Percentiles rank a stretch among this genome's conserved stretches.
Evolutionary conservation across 2,113 vertebrate species (phyloP).

Genomic region (Megaceryle torquata): DNA sequence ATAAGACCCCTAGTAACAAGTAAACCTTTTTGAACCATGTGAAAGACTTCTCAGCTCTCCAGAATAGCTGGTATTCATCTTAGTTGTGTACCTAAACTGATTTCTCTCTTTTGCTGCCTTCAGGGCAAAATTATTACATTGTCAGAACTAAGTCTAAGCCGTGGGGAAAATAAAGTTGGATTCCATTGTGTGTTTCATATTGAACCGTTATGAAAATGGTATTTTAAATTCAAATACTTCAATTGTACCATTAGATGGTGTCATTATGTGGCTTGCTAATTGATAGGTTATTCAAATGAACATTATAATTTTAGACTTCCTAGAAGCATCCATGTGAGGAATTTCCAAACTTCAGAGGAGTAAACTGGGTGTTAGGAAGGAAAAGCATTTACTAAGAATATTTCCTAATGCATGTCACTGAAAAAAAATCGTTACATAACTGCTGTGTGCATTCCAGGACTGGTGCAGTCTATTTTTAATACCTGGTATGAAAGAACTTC

Average conservation of each 20-base stretch:
- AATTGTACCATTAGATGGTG: conserved; percentile 47
- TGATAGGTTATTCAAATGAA: conserved; percentile 52
- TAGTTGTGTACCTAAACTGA: neutral
- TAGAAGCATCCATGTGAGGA: conserved; percentile 9
- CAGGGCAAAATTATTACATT: neutral
- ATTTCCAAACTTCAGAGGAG: conserved; percentile 8
- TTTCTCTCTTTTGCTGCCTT: neutral
- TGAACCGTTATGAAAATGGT: conserved; percentile 38
- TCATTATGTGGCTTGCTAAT: conserved; percentile 58
- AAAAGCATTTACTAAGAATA: conserved; percentile 29
- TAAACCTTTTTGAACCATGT: neutral
- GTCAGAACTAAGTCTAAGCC: conserved; percentile 11
- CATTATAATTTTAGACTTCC: conserved; percentile 45
- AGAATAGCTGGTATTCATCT: neutral
- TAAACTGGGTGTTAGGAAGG: conserved; percentile 11
- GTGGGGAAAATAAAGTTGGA: neutral
- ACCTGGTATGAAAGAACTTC: conserved; percentile 53
- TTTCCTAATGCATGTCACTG: conserved; percentile 41
- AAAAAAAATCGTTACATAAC: conserved; percentile 44
- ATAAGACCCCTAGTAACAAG: neutral
- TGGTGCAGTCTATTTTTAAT: conserved; percentile 63
- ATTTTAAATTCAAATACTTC: conserved; percentile 35
- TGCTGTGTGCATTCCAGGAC: conserved; percentile 41
- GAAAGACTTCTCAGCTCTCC: neutral
- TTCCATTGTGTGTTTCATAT: neutral